Conservation (phyloP, 2,888 invertebrate genomes). For the Cancer borealis region DNA sequence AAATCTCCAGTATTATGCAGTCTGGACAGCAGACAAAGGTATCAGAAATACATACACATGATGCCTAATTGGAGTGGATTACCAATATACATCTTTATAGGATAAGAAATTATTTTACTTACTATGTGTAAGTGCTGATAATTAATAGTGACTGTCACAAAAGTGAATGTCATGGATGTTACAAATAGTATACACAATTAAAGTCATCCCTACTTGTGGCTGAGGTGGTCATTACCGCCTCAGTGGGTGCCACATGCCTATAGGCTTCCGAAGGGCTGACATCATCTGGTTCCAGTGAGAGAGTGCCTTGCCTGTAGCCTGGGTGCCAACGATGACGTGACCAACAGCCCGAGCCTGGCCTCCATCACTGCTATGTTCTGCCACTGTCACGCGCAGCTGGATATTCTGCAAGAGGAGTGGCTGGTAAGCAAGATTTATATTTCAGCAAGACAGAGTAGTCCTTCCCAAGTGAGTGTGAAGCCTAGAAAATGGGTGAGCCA, state of each 20-base stretch:
- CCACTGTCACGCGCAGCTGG: slow-evolving; percentile 85
- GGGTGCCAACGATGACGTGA: slow-evolving; percentile 89
- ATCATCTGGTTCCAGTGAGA: slow-evolving; percentile 93
- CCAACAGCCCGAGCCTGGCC: slow-evolving; percentile 86
- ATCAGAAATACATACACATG: slow-evolving; percentile 2
- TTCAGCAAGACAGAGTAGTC: not conserved
- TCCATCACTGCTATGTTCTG: slow-evolving; percentile 80
- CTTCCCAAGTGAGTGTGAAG: not conserved
- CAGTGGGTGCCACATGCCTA: slow-evolving; percentile 91
- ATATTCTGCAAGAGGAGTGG: slow-evolving; percentile 83
- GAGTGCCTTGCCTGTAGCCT: slow-evolving; percentile 86
- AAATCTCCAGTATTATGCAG: not conserved
- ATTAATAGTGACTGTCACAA: not conserved
- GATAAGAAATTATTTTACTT: not conserved
- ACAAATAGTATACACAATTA: not conserved
- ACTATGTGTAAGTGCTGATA: slow-evolving; percentile 14
- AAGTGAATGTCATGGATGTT: not conserved
- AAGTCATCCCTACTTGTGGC: slow-evolving; percentile 4
- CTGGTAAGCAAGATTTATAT: not conserved
- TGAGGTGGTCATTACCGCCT: slow-evolving; percentile 80
- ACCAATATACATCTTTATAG: not conserved
- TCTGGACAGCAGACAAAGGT: not conserved
- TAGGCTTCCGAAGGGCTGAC: slow-evolving; percentile 88
- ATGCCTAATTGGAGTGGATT: slow-evolving; percentile 2
- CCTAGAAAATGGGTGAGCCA: not conserved